Evolutionary conservation across 2,113 vertebrate genomes (phyloP).

Genomic region (Cyanoramphus novaezelandiae): DNA sequence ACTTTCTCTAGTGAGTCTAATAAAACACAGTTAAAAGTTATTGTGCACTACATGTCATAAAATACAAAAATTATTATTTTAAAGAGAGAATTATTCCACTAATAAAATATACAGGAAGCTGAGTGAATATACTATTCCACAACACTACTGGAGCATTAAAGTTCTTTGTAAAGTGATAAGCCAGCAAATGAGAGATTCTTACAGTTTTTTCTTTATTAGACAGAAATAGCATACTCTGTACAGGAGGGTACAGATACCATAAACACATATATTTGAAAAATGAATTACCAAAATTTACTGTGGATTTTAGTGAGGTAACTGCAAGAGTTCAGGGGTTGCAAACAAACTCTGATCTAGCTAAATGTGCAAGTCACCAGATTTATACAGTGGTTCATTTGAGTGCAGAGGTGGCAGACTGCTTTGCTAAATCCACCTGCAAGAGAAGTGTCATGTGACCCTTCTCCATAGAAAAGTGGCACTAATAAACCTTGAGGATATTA

Average conservation of each 20-base stretch:
- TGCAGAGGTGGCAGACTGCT: neutral
- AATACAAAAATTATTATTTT: neutral
- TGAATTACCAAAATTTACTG: neutral
- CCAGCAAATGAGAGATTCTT: neutral
- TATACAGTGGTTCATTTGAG: neutral
- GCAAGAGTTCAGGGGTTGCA: neutral
- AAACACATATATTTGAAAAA: neutral
- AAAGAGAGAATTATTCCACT: neutral
- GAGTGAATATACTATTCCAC: neutral
- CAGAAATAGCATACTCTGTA: neutral
- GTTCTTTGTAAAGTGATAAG: neutral
- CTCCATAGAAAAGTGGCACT: neutral
- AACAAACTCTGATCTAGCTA: neutral
- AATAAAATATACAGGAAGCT: neutral
- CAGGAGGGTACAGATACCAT: neutral
- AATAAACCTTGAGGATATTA: neutral
- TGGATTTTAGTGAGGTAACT: neutral
- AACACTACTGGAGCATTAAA: neutral
- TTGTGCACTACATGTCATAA: neutral
- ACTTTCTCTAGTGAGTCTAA: neutral
- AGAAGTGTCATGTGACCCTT: neutral
- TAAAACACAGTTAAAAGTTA: neutral
- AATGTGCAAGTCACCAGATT: neutral
- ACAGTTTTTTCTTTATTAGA: neutral
- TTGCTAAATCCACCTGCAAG: neutral